These are phyloP conservation scores for Eospalax fontanierii DNA, from an alignment of 2,797 vertebrate genomes.

Conservation along the genomic window DNA sequence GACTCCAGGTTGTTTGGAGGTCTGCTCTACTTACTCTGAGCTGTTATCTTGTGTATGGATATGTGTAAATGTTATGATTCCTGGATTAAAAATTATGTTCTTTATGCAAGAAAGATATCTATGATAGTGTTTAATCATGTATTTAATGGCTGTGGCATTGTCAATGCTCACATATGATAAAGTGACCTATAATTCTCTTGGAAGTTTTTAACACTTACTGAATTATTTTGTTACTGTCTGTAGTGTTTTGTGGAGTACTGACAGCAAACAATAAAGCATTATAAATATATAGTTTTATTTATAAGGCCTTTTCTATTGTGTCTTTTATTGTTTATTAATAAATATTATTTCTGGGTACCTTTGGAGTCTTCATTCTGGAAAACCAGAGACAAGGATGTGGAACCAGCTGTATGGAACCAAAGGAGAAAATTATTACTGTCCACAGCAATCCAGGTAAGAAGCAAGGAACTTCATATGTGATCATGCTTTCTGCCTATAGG, in stretches of 20 bases:
- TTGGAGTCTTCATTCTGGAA: slow-evolving; percentile 88
- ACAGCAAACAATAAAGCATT: slow-evolving; percentile 91
- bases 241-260: slow-evolving; percentile 91
- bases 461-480: not conserved
- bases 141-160: slow-evolving; percentile 85
- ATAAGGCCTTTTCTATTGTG: slow-evolving; percentile 91
- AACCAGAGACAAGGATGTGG: slow-evolving; percentile 59
- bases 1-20: slow-evolving; percentile 79
- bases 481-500: not conserved
- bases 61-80: slow-evolving; percentile 89
- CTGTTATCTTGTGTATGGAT: slow-evolving; percentile 90
- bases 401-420: not conserved
- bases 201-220: slow-evolving; percentile 90
- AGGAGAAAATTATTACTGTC: slow-evolving; percentile 24
- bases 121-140: slow-evolving; percentile 86
- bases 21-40: slow-evolving; percentile 88
- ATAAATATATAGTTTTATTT: slow-evolving; percentile 92
- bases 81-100: slow-evolving; percentile 86
- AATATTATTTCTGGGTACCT: slow-evolving; percentile 90
- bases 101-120: slow-evolving; percentile 88
- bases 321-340: slow-evolving; percentile 90
- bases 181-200: slow-evolving; percentile 85
- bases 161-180: slow-evolving; percentile 83
- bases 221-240: slow-evolving; percentile 93
- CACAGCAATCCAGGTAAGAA: slow-evolving; percentile 68